A percentile compares a stretch with the other conserved stretches of the same genome.
phyloP scores from a whole-genome alignment of 2,888 invertebrate genomes.

The Stomorhina lunata region DNA sequence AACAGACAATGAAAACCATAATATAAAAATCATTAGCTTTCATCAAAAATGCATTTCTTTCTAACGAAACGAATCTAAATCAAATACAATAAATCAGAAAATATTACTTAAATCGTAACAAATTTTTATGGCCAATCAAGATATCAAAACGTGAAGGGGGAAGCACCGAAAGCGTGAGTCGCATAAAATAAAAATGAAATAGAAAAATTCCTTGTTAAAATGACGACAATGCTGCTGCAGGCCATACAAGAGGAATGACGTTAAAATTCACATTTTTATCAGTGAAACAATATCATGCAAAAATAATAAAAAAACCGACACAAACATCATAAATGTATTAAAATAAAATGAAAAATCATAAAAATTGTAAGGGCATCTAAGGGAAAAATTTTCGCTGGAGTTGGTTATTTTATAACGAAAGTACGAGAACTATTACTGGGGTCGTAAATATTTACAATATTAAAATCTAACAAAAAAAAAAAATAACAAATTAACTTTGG shows the following conservation, averaged over 20 bases:
- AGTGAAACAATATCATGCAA: slow-evolving; percentile 48
- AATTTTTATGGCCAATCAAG: slow-evolving; percentile 73
- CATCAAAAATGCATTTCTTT: slow-evolving; percentile 77
- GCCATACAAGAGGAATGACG: slow-evolving; percentile 42
- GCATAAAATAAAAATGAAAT: slow-evolving; percentile 46
- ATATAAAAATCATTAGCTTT: slow-evolving; percentile 72
- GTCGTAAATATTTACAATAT: not conserved
- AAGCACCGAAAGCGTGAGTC: not conserved
- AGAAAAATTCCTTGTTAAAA: slow-evolving; percentile 29
- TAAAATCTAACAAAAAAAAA: slow-evolving; percentile 22
- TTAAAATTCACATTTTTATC: slow-evolving; percentile 29
- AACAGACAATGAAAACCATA: not conserved
- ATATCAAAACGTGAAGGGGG: slow-evolving; percentile 36
- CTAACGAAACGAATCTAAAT: slow-evolving; percentile 66
- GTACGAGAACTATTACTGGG: not conserved
- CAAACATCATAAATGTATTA: slow-evolving; percentile 36
- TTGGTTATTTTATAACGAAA: slow-evolving; percentile 22
- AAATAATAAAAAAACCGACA: slow-evolving; percentile 2
- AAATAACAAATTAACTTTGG: slow-evolving; percentile 59
- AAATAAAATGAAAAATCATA: slow-evolving; percentile 46
- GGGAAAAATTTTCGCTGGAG: slow-evolving; percentile 18
- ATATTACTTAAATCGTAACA: slow-evolving; percentile 1
- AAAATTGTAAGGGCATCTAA: slow-evolving; percentile 55
- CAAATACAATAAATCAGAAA: slow-evolving; percentile 74
- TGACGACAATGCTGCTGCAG: slow-evolving; percentile 41